Evolutionary conservation across 2,888 invertebrate genomes (phyloP).

Genomic region (Brachylomia viminalis): DNA sequence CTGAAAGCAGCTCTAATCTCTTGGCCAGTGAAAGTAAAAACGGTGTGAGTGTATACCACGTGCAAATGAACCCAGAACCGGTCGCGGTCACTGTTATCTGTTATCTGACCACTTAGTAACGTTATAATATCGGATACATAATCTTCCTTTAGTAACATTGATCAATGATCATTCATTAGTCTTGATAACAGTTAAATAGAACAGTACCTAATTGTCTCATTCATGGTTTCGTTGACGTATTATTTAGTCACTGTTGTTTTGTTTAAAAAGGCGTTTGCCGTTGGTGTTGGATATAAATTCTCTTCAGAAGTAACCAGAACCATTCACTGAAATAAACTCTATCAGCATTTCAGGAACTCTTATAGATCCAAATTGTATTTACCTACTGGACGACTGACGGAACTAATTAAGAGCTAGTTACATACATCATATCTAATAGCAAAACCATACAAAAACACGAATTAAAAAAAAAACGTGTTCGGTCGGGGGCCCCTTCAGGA

Average conservation of each 20-base stretch:
- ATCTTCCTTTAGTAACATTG: constrained; percentile 8
- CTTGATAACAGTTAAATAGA: background rate
- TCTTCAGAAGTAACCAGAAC: background rate
- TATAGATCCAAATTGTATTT: background rate
- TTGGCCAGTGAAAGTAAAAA: constrained; percentile 65
- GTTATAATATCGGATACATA: constrained; percentile 11
- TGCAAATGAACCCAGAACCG: constrained; percentile 59
- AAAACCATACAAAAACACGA: no score
- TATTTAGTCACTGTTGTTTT: background rate
- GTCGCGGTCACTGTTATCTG: constrained; percentile 54
- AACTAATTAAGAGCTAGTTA: background rate
- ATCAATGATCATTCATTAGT: constrained; percentile 7
- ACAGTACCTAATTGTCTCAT: background rate
- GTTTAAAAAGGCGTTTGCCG: background rate
- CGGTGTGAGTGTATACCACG: constrained; percentile 28
- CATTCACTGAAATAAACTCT: background rate
- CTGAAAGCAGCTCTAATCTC: constrained; percentile 39
- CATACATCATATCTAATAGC: background rate
- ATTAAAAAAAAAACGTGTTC: no score
- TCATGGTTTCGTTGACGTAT: background rate
- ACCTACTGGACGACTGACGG: background rate
- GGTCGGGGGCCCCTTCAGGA: no score
- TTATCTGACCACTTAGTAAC: constrained; percentile 26
- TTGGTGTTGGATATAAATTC: background rate
- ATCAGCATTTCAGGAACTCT: background rate